Evolutionary conservation across 2,888 invertebrate genomes (phyloP), one percentile per base, ranked within the genome.

Genomic region (Drosophila acutilabella): DNA sequence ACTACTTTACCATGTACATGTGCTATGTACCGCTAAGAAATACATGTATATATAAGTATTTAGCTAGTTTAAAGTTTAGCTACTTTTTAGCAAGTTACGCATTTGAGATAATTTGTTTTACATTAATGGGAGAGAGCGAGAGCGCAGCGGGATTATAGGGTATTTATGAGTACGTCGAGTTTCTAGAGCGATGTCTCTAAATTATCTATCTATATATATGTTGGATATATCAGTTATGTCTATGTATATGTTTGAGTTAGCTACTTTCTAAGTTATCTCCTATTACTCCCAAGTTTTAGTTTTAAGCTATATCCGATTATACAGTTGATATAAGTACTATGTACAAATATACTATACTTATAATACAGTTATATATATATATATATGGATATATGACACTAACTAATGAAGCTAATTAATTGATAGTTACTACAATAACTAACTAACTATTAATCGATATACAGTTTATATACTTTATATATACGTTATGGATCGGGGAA

Each of bases 371-470:
- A 47, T 20, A 44, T 26, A 44, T 16, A 18, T 7, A 1, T 23
- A 23, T 42, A 42, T 64, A 65, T 64, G 33, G 8, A 30, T 30
- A 42, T 66, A 57, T 52, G 54, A 14, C 23, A 26, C 60, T 61
- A 66, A 36, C 56, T 23, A 66, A 75, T 74, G 64, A 33, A 56
- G 36, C 74, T 78, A 74, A 11, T 42, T 78, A 74, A 11, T 52
- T 23, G 42, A 23, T 13, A 23, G 41, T 51, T 7, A 11, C 72
- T 72, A 72, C 62, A 26, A 33, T 56, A 23, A 14, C 18, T 50
- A 23, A 14, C 18, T 50, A 45, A 33, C 58, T 57, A 69, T 20
- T 58, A 62, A 68, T 59, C 61, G 20, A 50, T 62, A 64, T 58
- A 77, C 51, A 42, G 11, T 33, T 30, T 8, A 30, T 30, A 2